Base-by-base conservation (phyloP, 1,140 invertebrate genomes). In the Vanessa atalanta region DNA sequence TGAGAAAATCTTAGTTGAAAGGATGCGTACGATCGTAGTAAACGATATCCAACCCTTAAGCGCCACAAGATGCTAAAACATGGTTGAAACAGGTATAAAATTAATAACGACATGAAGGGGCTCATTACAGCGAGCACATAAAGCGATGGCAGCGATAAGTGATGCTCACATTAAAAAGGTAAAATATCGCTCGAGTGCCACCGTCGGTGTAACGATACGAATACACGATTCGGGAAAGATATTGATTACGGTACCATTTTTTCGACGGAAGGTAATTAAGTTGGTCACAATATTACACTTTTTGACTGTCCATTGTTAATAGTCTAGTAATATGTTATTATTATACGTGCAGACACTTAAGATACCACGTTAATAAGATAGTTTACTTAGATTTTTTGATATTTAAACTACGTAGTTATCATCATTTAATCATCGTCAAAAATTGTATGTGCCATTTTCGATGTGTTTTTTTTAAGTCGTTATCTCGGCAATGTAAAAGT, bases 71-170 rank as follows among this genome's bases (percentile, higher is more conserved):
- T 48, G 47, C 68, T 73, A 73, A 77, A 77, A 73, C 70, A 71
- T 73, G 68, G 66, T 66, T 20, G 65, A 69, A 79, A 74, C 71
- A 65, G 71, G 71, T 73, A 79, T 70, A 77, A 72, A 77, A 77
- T 79, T 77, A 77, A 76, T 76, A 71, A 75, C 71, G 72, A 77
- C 75, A 72, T 65, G 66, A 79, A 64, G 72, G 65, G 68, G 65
- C 72, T 66, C 70, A 75, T 71, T 74, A 73, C 65, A 73, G 53
- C 55, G 64, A 57, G 60, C 57, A 71, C 67, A 69, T 66, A 71
- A 70, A 70, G 48, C 53, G 72, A 77, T 77, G 68, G 57, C 4
- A 14, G 72, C 71, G 76, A 77, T 77, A 77, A 77, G 16, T 64
- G 47, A 71, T 37, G 73, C 31, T 70, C 16, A 43, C 65, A 66